Percentiles rank a stretch among this genome's conserved stretches.
Evolutionary conservation across 1,140 invertebrate species (phyloP).

Genomic region (Condylostylus longicornis): DNA sequence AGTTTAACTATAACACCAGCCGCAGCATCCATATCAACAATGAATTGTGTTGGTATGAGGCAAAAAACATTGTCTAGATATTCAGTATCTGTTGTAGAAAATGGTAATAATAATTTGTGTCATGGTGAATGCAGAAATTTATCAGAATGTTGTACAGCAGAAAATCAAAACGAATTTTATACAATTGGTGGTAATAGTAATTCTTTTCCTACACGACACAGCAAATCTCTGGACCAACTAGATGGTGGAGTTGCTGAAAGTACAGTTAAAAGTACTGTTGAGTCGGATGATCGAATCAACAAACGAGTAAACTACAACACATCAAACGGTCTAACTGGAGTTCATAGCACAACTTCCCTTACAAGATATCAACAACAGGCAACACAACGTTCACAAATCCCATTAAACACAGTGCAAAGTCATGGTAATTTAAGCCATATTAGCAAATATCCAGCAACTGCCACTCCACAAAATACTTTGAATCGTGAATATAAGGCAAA

Average conservation of each 20-base stretch:
- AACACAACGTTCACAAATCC: background rate
- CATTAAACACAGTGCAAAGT: slow-evolving; percentile 3
- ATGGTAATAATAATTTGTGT: slow-evolving; percentile 19
- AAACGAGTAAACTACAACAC: slow-evolving; percentile 1
- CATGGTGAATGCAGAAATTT: slow-evolving; percentile 21
- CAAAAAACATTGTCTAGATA: slow-evolving; percentile 36
- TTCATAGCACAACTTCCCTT: background rate
- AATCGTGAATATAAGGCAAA: slow-evolving; percentile 5
- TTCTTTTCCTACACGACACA: slow-evolving; percentile 52
- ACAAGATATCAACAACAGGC: background rate
- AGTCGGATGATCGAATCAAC: slow-evolving; percentile 2
- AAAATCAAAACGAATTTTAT: background rate
- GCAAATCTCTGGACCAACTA: slow-evolving; percentile 64
- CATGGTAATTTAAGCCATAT: background rate
- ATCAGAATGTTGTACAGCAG: slow-evolving; percentile 16
- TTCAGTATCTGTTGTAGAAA: slow-evolving; percentile 40
- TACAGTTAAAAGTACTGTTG: slow-evolving; percentile 9
- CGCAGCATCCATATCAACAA: slow-evolving; percentile 4
- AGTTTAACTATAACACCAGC: slow-evolving; percentile 31
- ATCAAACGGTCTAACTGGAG: slow-evolving; percentile 9
- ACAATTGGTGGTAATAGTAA: slow-evolving; percentile 26
- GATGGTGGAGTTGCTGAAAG: slow-evolving; percentile 29
- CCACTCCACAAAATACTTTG: slow-evolving; percentile 1
- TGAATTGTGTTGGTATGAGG: background rate
- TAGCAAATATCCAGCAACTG: background rate